Evolutionary conservation across 1,140 invertebrate genomes (phyloP).

Genomic region (Conus betulinus): DNA sequence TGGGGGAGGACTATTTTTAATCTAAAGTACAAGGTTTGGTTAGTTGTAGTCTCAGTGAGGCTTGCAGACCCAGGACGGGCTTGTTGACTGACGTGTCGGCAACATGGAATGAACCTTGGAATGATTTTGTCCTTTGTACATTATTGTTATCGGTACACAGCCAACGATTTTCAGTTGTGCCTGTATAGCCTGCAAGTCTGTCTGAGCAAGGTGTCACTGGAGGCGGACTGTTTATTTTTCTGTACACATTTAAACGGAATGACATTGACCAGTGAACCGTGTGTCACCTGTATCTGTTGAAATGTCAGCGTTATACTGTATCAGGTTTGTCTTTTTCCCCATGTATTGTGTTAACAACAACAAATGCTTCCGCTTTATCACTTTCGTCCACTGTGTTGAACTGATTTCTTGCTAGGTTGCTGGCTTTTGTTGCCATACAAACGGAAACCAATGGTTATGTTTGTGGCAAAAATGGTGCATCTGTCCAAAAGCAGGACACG

Average conservation of each 20-base stretch:
- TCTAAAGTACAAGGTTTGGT: neutral
- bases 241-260: conserved; percentile 25
- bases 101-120: neutral
- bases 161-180: neutral
- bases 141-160: neutral
- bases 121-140: conserved; percentile 2
- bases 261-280: conserved; percentile 39
- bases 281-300: conserved; percentile 42
- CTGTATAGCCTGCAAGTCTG: neutral
- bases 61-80: too few relatives aligned
- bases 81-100: too few relatives aligned
- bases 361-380: too few relatives aligned
- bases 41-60: conserved; percentile 1
- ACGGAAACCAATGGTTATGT: conserved; percentile 18
- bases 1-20: too few relatives aligned
- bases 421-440: neutral
- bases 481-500: too few relatives aligned
- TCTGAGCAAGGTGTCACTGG: neutral
- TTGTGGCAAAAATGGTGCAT: too few relatives aligned
- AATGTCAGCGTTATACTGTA: conserved; percentile 38
- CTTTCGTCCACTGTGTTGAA: too few relatives aligned
- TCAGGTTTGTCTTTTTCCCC: neutral
- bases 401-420: neutral
- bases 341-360: too few relatives aligned
- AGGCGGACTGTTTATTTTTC: too few relatives aligned